These are phyloP conservation scores for Archocentrus centrarchus DNA, from an alignment of 2,113 vertebrate species.

Conservation along the genomic window DNA sequence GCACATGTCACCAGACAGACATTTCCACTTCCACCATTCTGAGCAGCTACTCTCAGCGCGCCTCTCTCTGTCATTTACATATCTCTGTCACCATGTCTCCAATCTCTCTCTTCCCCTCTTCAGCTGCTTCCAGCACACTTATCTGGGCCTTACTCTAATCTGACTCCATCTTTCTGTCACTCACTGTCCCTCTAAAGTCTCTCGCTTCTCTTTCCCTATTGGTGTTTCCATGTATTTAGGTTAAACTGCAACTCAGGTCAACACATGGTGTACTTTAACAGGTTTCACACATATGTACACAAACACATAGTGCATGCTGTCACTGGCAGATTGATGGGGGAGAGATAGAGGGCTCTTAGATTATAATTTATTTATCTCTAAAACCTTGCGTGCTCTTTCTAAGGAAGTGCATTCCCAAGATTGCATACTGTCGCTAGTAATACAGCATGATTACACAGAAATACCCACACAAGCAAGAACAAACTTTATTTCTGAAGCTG, in stretches of 20 bases:
- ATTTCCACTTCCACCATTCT: slow-evolving; percentile 42
- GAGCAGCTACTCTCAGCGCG: slow-evolving; percentile 34
- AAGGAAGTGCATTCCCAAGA: slow-evolving; percentile 4
- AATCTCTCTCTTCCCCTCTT: slow-evolving; percentile 35
- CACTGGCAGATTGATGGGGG: neutral
- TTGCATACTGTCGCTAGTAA: neutral
- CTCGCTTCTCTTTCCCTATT: neutral
- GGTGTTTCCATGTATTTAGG: neutral
- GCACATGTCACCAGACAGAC: slow-evolving; percentile 68
- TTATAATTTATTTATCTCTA: slow-evolving; percentile 25
- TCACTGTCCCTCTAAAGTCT: slow-evolving; percentile 8
- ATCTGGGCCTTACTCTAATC: slow-evolving; percentile 44
- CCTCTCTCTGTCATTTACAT: slow-evolving; percentile 55
- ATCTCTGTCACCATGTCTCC: slow-evolving; percentile 36
- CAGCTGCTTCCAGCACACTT: slow-evolving; percentile 22
- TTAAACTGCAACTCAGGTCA: slow-evolving; percentile 26
- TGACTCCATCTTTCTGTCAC: slow-evolving; percentile 45
- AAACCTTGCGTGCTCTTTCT: neutral
- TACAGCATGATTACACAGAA: neutral
- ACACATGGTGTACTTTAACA: neutral
- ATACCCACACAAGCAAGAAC: neutral
- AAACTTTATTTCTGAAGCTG: neutral
- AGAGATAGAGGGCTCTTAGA: neutral
- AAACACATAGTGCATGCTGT: neutral
- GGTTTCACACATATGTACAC: neutral